Evolutionary conservation across 23 tunicate genomes (phyloP), one percentile per base, ranked within the genome.

Genomic region (Clavelina lepadiformis): DNA sequence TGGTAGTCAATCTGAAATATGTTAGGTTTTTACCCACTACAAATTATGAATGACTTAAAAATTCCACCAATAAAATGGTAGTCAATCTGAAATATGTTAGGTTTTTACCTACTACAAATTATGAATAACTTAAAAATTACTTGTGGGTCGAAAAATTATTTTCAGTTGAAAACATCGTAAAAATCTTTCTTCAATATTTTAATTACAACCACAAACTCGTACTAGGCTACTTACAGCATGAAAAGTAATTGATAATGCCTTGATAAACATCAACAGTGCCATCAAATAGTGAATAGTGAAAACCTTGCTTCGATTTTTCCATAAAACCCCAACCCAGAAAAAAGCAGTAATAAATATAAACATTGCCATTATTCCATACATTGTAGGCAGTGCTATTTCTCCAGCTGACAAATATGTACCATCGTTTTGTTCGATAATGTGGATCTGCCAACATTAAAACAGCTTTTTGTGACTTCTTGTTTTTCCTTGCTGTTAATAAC

Each of bases 281-380:
- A 93, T 93, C 57, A 93, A 59, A 44, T 93, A 85, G 64, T 93
- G 98, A 53, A 93, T 93, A 21, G 37, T 71, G 75, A 93, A 93
- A 11, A 93, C 98, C 61, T 67, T 51, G 35, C 68, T 63, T 35
- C 80, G 52, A 13, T 61, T 93, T 24, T 33, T 29, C 33, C 98
- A 79, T 33, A 93, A 28, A 30, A 93, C 49, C 13, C 13, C 19
- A 23, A 74, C 8, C 98, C 98, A 93, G 18, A 75, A 11, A 2
- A 85, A 30, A 24, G 80, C 75, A 38, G 78, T 71, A 3, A 68
- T 11, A 31, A 93, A 78, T 34, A 80, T 68, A 29, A 74, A 28
- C 1, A 68, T 30, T 0, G 98, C 76, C 82, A 93, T 93, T 18
- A 93, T 54, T 13, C 78, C 83, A 70, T 93, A 93, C 74, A 93